Evolutionary conservation across 1,140 invertebrate genomes (phyloP).

Genomic region (Nautilus pompilius): DNA sequence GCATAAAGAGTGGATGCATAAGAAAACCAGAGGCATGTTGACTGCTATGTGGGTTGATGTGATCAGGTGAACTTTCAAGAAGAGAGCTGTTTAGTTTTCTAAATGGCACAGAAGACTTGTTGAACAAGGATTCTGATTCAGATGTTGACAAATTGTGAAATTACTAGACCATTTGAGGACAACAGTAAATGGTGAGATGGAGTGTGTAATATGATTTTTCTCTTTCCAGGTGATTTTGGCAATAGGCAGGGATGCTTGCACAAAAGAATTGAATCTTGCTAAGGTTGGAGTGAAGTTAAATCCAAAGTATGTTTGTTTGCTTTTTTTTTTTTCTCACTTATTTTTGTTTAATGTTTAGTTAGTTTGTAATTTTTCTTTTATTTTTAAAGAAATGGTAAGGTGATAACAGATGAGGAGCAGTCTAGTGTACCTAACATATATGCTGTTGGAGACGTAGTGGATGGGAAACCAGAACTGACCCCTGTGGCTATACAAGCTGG

Average conservation of each 20-base stretch:
- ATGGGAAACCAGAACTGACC: slow-evolving; percentile 88
- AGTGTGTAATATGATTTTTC: slow-evolving; percentile 4
- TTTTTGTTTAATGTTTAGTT: neutral
- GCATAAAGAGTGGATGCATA: no score
- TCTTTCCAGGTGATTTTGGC: slow-evolving; percentile 61
- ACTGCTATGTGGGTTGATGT: no score
- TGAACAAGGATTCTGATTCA: no score
- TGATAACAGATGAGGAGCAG: slow-evolving; percentile 67
- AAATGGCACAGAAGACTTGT: no score
- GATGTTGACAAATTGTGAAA: no score
- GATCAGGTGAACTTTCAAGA: no score
- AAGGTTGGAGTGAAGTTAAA: slow-evolving; percentile 59
- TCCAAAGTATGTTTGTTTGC: slow-evolving; percentile 46
- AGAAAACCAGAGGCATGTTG: no score
- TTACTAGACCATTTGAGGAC: no score
- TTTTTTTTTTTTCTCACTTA: neutral
- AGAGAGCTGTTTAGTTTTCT: no score
- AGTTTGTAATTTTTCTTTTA: slow-evolving; percentile 6
- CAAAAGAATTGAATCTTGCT: slow-evolving; percentile 61
- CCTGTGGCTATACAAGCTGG: slow-evolving; percentile 96
- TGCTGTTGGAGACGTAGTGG: slow-evolving; percentile 92
- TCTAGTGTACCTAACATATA: slow-evolving; percentile 85
- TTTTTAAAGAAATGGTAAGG: slow-evolving; percentile 56
- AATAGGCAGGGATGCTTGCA: slow-evolving; percentile 66
- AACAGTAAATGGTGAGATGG: neutral